phyloP scores from a whole-genome alignment of 1,140 invertebrate species.

The Cephus cinctus region DNA sequence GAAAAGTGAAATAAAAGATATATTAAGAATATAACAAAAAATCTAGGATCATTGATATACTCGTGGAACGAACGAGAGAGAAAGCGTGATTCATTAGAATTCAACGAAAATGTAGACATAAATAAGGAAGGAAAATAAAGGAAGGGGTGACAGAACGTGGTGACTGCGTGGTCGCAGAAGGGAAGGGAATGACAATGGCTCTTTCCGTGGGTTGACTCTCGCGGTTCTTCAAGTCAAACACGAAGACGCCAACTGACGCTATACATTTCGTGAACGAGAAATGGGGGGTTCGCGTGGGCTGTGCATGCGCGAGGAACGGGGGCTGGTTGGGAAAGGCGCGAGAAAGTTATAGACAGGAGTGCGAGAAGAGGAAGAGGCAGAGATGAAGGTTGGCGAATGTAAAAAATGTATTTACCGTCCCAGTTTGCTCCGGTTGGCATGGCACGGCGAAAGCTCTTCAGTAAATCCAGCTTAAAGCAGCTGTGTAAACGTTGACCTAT shows the following conservation, averaged over 20 bases:
- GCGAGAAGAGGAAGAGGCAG: constrained; percentile 10
- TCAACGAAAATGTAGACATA: constrained; percentile 2
- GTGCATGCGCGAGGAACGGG: constrained; percentile 14
- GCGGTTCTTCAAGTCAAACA: constrained; percentile 28
- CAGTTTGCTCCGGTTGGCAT: constrained; percentile 48
- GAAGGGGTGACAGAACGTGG: background rate
- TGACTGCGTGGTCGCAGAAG: constrained; percentile 2
- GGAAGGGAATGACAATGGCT: background rate
- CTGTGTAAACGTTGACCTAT: constrained; percentile 56
- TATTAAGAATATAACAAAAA: no score
- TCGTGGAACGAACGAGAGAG: no score
- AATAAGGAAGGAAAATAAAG: no score
- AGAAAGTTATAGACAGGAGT: constrained; percentile 4
- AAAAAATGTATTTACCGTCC: constrained; percentile 54
- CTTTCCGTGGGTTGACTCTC: background rate
- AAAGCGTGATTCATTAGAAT: constrained; percentile 5
- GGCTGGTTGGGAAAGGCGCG: constrained; percentile 1
- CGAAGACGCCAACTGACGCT: no score
- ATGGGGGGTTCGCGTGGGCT: constrained; percentile 19
- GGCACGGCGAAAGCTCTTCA: constrained; percentile 46
- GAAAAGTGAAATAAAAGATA: no score
- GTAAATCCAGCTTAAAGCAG: constrained; percentile 54
- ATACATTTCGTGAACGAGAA: no score
- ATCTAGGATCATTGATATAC: no score
- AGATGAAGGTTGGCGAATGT: constrained; percentile 1